A percentile compares a stretch with the other conserved stretches of the same genome.
phyloP scores from a whole-genome alignment of 2,888 invertebrate species.

The Drosophila affinis region DNA sequence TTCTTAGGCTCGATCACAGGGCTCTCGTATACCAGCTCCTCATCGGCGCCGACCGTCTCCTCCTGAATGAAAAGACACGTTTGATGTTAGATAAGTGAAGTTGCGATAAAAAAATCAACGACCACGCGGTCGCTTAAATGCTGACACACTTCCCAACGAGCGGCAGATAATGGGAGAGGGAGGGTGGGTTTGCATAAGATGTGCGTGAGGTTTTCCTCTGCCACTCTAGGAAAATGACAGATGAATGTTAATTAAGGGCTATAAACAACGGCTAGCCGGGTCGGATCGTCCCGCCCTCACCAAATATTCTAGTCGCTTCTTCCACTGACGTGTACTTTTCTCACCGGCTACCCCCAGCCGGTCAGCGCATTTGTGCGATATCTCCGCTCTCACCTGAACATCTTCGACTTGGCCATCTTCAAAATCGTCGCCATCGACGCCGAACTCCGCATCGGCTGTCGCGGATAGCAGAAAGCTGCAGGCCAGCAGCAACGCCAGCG shows the following conservation, averaged over 20 bases:
- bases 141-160: constrained; percentile 41
- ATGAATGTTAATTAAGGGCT: background rate
- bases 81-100: constrained; percentile 26
- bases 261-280: constrained; percentile 3
- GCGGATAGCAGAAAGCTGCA: constrained; percentile 42
- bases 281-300: background rate
- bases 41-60: constrained; percentile 47
- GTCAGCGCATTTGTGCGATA: background rate
- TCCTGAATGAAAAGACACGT: constrained; percentile 55
- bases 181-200: constrained; percentile 50
- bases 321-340: constrained; percentile 79
- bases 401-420: constrained; percentile 80
- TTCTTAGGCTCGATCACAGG: constrained; percentile 87
- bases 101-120: constrained; percentile 35
- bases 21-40: constrained; percentile 86
- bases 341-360: constrained; percentile 22
- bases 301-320: constrained; percentile 44
- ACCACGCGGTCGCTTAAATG: constrained; percentile 56
- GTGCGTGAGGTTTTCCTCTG: constrained; percentile 1
- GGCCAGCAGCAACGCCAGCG: constrained; percentile 60
- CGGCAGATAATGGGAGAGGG: background rate
- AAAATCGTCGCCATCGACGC: constrained; percentile 66
- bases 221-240: background rate
- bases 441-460: constrained; percentile 37
- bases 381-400: constrained; percentile 69